Conservation (phyloP, 2,888 invertebrate species). For the Abscondita cerata region DNA sequence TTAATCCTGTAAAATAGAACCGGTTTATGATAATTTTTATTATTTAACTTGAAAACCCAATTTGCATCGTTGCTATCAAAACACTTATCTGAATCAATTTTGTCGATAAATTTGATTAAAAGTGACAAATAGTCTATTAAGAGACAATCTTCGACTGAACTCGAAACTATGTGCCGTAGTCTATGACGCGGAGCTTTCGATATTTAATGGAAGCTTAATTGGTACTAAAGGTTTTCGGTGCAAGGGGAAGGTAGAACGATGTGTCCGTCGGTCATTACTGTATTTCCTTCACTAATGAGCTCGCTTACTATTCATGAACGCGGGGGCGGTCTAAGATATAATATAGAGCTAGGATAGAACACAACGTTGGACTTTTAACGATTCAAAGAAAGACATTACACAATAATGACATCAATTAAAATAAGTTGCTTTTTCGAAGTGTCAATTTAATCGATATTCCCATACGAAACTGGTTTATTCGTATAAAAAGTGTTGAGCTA, state of each 20-base stretch:
- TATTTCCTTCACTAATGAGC: slow-evolving; percentile 52
- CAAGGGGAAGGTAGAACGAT: slow-evolving; percentile 25
- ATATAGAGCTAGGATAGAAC: slow-evolving; percentile 27
- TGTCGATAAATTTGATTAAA: slow-evolving; percentile 12
- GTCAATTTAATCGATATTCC: slow-evolving; percentile 25
- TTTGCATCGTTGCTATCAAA: slow-evolving; percentile 11
- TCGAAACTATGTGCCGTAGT: slow-evolving; percentile 1
- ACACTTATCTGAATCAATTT: slow-evolving; percentile 11
- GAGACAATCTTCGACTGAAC: slow-evolving; percentile 3
- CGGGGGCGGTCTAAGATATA: slow-evolving; percentile 45
- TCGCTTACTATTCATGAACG: slow-evolving; percentile 55
- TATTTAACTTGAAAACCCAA: slow-evolving; percentile 8
- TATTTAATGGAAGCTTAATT: slow-evolving; percentile 14
- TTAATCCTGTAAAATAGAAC: background rate
- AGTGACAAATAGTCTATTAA: slow-evolving; percentile 13
- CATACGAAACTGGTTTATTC: slow-evolving; percentile 17
- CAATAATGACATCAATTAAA: slow-evolving; percentile 26
- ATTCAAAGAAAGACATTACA: slow-evolving; percentile 28
- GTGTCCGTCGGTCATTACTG: slow-evolving; percentile 48
- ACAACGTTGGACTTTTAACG: slow-evolving; percentile 23
- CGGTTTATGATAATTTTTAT: slow-evolving; percentile 11
- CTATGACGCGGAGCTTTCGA: slow-evolving; percentile 3
- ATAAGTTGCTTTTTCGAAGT: slow-evolving; percentile 15
- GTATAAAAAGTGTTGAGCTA: slow-evolving; percentile 2
- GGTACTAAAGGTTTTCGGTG: slow-evolving; percentile 14